phyloP scores from a whole-genome alignment of 2,113 vertebrate species.

The Elaphurus davidianus region DNA sequence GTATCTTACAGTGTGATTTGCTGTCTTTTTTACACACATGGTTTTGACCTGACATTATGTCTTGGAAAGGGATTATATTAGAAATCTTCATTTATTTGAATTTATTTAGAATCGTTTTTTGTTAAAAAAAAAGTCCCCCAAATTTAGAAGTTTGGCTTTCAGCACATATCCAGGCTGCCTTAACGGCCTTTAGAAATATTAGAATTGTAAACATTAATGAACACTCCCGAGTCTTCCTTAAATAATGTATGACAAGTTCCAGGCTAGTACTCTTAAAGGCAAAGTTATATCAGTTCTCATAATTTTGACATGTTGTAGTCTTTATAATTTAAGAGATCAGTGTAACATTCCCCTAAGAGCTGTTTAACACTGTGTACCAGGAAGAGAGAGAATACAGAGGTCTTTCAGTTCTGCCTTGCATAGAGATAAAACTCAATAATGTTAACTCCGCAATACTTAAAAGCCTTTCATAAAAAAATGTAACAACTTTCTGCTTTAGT shows the following conservation, averaged over 20 bases:
- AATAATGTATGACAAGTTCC: constrained; percentile 47
- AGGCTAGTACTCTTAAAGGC: constrained; percentile 83
- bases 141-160: background rate
- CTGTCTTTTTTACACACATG: background rate
- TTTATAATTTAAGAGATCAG: constrained; percentile 19
- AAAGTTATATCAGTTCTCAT: constrained; percentile 80
- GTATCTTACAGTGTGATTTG: background rate
- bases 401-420: constrained; percentile 71
- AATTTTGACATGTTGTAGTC: constrained; percentile 54
- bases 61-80: background rate
- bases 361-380: background rate
- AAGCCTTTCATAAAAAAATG: background rate
- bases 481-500: constrained; percentile 37
- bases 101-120: background rate
- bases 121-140: background rate
- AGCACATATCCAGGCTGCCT: background rate
- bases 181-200: constrained; percentile 72
- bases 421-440: constrained; percentile 74
- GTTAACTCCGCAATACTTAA: constrained; percentile 28
- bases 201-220: constrained; percentile 78
- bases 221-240: constrained; percentile 65
- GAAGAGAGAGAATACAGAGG: constrained; percentile 46
- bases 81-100: background rate
- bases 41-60: background rate
- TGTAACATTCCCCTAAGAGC: background rate